These are phyloP conservation scores for Meandrina meandrites DNA, from an alignment of 92 coral and sea anemone genomes.

Conservation along the genomic window DNA sequence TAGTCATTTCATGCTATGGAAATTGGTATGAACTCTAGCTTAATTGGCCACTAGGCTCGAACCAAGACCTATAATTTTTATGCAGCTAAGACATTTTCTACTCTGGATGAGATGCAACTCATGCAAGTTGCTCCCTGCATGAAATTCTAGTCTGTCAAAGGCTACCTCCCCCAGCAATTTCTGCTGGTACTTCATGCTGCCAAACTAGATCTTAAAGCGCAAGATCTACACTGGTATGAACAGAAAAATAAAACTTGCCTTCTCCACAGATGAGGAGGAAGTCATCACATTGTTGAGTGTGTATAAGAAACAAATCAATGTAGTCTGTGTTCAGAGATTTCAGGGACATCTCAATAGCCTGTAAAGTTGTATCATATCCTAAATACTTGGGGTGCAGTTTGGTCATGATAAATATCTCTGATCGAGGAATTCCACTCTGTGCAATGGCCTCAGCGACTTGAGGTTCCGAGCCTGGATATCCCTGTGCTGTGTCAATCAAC, in stretches of 20 bases:
- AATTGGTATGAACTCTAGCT: too few species aligned
- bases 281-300: constrained; percentile 75
- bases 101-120: too few species aligned
- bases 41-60: too few species aligned
- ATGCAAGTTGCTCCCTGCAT: too few species aligned
- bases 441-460: constrained; percentile 80
- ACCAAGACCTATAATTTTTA: too few species aligned
- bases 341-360: constrained; percentile 85
- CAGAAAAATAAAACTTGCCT: constrained; percentile 50
- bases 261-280: constrained; percentile 72
- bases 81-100: too few species aligned
- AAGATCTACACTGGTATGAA: too few species aligned
- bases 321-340: constrained; percentile 82
- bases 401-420: constrained; percentile 85
- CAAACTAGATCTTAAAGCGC: too few species aligned
- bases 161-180: too few species aligned
- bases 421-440: constrained; percentile 79
- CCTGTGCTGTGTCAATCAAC: constrained; percentile 95
- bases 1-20: too few species aligned
- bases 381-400: constrained; percentile 87
- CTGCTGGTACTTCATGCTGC: too few species aligned
- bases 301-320: constrained; percentile 94
- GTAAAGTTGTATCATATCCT: constrained; percentile 82
- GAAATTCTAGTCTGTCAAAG: too few species aligned
- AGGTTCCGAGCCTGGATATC: constrained; percentile 78